Percentiles rank a stretch among this genome's conserved stretches.
phyloP scores from a whole-genome alignment of 2,888 invertebrate species.

The Junonia oenone region DNA sequence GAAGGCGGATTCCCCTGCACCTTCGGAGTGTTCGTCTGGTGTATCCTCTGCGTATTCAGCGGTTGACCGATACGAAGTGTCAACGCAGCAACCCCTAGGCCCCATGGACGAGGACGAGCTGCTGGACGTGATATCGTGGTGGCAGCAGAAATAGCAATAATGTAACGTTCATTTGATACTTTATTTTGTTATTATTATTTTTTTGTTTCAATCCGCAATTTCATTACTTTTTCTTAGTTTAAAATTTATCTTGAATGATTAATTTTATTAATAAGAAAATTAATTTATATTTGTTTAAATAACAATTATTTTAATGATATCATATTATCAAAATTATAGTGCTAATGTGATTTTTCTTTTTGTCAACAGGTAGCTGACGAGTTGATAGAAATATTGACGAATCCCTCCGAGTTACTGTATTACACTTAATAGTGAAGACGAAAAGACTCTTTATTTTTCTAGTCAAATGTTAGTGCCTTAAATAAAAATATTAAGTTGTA shows the following conservation, averaged over 20 bases:
- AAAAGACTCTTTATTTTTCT: constrained; percentile 73
- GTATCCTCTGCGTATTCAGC: constrained; percentile 73
- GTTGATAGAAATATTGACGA: constrained; percentile 48
- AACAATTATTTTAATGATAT: constrained; percentile 28
- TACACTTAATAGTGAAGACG: constrained; percentile 55
- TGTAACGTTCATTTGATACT: constrained; percentile 44
- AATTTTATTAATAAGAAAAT: no score
- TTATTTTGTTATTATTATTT: no score
- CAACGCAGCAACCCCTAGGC: constrained; percentile 78
- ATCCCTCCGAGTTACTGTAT: constrained; percentile 67
- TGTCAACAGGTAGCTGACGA: constrained; percentile 53
- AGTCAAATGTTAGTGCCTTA: constrained; percentile 76
- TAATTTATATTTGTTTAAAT: no score
- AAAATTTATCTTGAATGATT: no score
- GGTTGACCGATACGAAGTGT: constrained; percentile 63
- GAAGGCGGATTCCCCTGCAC: constrained; percentile 86
- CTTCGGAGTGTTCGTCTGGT: constrained; percentile 83
- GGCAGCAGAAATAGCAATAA: constrained; percentile 84
- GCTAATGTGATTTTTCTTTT: constrained; percentile 40
- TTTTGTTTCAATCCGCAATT: no score
- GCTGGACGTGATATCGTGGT: constrained; percentile 90
- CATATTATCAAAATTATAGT: background rate
- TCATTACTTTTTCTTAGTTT: no score
- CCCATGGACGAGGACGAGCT: constrained; percentile 93
- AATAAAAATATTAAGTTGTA: constrained; percentile 22